Conservation (phyloP, 2,888 invertebrate genomes). For the Cantharis lateralis region DNA sequence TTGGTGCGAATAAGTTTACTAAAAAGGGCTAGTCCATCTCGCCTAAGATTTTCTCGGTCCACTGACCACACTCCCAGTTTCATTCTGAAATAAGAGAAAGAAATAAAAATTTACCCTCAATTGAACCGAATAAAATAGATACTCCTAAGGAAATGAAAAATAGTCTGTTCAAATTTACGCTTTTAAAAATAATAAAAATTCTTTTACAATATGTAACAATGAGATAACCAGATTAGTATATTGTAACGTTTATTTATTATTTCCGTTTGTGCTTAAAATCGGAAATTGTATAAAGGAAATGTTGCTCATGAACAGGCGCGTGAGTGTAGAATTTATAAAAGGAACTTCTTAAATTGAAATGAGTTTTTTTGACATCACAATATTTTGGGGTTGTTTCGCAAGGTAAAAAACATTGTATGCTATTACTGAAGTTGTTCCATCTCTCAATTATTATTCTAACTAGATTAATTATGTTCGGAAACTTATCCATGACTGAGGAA, state of each 20-base stretch:
- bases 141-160: conserved; percentile 10
- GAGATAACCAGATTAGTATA: not conserved
- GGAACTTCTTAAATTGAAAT: not conserved
- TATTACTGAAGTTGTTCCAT: no score
- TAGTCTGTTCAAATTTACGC: not conserved
- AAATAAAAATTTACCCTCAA: conserved; percentile 15
- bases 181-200: not conserved
- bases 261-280: not conserved
- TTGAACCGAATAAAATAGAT: conserved; percentile 13
- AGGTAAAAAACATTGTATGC: no score
- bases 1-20: conserved; percentile 85
- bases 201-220: not conserved
- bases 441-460: no score
- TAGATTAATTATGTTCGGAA: not conserved
- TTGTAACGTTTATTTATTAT: not conserved
- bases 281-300: not conserved
- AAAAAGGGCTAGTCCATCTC: conserved; percentile 75
- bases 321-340: not conserved
- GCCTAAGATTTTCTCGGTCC: conserved; percentile 64
- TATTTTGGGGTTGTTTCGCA: not conserved
- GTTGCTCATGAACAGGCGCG: not conserved
- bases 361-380: not conserved
- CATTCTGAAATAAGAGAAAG: conserved; percentile 52
- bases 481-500: no score
- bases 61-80: conserved; percentile 59